Percentiles rank a stretch among this genome's conserved stretches.
These are phyloP conservation scores for Phymatocera aterrima DNA, from an alignment of 2,888 invertebrate genomes.

Conservation along the genomic window DNA sequence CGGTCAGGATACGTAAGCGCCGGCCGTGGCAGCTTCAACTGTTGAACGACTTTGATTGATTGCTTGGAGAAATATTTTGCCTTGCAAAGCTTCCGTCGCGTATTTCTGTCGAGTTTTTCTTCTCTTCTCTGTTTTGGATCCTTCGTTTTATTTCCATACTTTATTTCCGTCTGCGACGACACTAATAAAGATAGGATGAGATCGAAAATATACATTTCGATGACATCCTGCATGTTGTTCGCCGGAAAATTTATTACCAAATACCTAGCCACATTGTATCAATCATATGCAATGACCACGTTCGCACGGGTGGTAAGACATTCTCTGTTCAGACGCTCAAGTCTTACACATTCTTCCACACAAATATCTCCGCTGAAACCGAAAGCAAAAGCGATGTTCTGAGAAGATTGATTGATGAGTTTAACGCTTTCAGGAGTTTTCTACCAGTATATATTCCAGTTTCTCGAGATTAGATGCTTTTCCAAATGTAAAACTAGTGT, in stretches of 20 bases:
- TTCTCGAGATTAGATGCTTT: not conserved
- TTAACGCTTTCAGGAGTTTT: not conserved
- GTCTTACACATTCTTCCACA: not conserved
- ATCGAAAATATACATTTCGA: not conserved
- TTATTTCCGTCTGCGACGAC: not conserved
- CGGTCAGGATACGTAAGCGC: slow-evolving; percentile 29
- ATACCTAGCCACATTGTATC: slow-evolving; percentile 8
- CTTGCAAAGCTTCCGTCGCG: slow-evolving; percentile 25
- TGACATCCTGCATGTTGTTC: not conserved
- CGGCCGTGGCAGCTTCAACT: slow-evolving; percentile 18
- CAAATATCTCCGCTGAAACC: not conserved
- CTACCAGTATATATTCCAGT: not conserved
- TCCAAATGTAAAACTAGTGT: slow-evolving; percentile 26
- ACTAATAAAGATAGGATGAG: not conserved
- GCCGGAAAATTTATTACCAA: not conserved
- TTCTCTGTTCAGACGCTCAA: not conserved
- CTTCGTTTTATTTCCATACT: not conserved
- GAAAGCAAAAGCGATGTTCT: not conserved
- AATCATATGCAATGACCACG: not conserved
- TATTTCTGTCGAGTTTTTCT: not conserved
- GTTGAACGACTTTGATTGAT: slow-evolving; percentile 41
- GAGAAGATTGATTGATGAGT: slow-evolving; percentile 32
- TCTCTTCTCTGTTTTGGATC: not conserved
- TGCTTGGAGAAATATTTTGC: slow-evolving; percentile 28
- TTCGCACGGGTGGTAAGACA: not conserved